A percentile compares a stretch with the other conserved stretches of the same genome.
Conservation (phyloP, 2,888 invertebrate species). For the Cerceris rybyensis region DNA sequence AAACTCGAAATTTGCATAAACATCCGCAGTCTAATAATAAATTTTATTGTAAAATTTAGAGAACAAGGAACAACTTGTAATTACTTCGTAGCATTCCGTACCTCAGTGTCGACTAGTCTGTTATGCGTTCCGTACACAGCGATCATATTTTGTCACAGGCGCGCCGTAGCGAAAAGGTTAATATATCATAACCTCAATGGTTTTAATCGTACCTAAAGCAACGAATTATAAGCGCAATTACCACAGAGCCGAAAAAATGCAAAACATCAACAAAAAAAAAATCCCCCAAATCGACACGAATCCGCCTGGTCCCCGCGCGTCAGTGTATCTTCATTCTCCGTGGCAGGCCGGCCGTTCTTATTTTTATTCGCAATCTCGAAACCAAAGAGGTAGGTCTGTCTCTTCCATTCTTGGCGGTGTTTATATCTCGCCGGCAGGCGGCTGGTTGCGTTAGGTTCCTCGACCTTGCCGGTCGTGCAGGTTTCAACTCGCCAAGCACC, state of each 20-base stretch:
- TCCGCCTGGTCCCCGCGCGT: conserved; percentile 3
- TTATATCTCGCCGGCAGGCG: conserved; percentile 61
- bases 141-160: no score
- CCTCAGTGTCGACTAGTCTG: no score
- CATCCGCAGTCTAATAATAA: no score
- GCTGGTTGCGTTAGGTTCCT: conserved; percentile 73
- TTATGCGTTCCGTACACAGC: no score
- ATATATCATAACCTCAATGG: no score
- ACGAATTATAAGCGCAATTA: background rate
- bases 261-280: background rate
- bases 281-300: background rate
- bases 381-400: conserved; percentile 56
- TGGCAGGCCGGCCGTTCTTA: conserved; percentile 6
- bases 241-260: background rate
- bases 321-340: conserved; percentile 42
- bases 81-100: no score
- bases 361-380: conserved; percentile 51
- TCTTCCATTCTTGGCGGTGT: conserved; percentile 59
- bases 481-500: conserved; percentile 71
- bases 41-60: no score
- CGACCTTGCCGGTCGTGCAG: conserved; percentile 78
- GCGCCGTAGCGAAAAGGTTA: no score
- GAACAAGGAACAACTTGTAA: no score
- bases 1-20: no score
- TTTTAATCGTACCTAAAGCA: no score